Evolutionary conservation across 2,113 vertebrate species (phyloP), one percentile per base, ranked within the genome.

Genomic region (Vicugna pacos): DNA sequence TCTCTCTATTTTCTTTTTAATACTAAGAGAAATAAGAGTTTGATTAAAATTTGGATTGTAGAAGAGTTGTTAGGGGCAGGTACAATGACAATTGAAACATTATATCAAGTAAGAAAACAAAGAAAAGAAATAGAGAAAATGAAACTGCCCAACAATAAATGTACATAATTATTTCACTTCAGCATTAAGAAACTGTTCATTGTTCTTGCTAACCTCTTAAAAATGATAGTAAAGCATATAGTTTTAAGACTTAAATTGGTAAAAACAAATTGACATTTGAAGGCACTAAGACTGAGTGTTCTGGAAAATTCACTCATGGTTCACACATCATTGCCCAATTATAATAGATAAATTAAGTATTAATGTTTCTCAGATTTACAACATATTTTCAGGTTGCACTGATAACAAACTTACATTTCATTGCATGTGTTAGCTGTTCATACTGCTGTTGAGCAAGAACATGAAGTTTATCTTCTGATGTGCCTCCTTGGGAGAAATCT

Each of bases 401-500:
- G 88, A 32, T 15, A 58, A 11, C 56, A 91, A 77, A 98, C 99
- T 99, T 98, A 99, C 99, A 99, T 96, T 97, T 98, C 98, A 99
- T 98, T 16, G 99, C 99, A 1, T 99, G 99, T 94, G 97, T 97
- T 70, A 99, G 98, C 97, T 99, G 99, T 24, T 98, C 98, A 79
- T 97, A 98, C 91, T 99, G 99, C 83, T 97, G 98, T 48, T 99
- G 98, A 93, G 98, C 98, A 84, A 99, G 99, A 92, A 93, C 50
- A 94, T 98, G 91, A 96, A 99, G 98, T 97, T 99, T 99, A 83
- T 98, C 98, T 97, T 98, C 97, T 70, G 99, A 97, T 26, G 99
- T 97, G 54, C 98, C 98, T 95, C 99, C 99, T 87, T 97, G 98
- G 89, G 98, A 99, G 73, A 99, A 96, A 98, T 99, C 99, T 98